Conservation (phyloP, 2,113 vertebrate species). For the Periophthalmodon schlosseri region DNA sequence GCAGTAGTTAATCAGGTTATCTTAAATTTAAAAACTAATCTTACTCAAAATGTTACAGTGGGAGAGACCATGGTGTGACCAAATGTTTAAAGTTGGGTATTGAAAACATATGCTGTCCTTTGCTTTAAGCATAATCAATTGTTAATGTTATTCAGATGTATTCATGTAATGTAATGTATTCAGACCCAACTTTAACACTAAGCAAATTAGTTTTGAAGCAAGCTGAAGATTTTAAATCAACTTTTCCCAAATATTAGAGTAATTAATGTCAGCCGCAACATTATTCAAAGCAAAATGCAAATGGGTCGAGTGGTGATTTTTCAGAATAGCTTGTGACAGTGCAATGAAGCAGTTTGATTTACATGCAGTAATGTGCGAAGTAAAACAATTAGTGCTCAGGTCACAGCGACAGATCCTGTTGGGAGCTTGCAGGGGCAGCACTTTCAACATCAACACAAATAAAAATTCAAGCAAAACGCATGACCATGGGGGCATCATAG, state of each 20-base stretch:
- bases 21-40: slow-evolving; percentile 4
- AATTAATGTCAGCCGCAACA: slow-evolving; percentile 34
- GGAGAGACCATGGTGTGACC: slow-evolving; percentile 12
- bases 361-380: slow-evolving; percentile 54
- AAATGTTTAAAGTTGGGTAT: slow-evolving; percentile 33
- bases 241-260: slow-evolving; percentile 22
- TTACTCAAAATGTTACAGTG: background rate
- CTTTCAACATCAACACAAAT: slow-evolving; percentile 41
- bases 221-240: slow-evolving; percentile 15
- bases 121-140: background rate
- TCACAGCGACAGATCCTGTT: slow-evolving; percentile 25
- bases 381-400: slow-evolving; percentile 29
- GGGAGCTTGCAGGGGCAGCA: slow-evolving; percentile 32
- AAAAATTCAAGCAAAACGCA: slow-evolving; percentile 36
- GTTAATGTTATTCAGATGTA: slow-evolving; percentile 16
- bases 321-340: slow-evolving; percentile 28
- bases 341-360: slow-evolving; percentile 27
- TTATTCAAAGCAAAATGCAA: slow-evolving; percentile 53
- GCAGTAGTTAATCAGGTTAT: slow-evolving; percentile 18
- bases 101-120: background rate
- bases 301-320: slow-evolving; percentile 1
- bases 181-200: slow-evolving; percentile 44
- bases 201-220: slow-evolving; percentile 40
- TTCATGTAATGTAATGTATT: slow-evolving; percentile 27
- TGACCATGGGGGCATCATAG: slow-evolving; percentile 44